phyloP scores from a whole-genome alignment of 2,888 invertebrate genomes.

The Melangyna quadrimaculata region DNA sequence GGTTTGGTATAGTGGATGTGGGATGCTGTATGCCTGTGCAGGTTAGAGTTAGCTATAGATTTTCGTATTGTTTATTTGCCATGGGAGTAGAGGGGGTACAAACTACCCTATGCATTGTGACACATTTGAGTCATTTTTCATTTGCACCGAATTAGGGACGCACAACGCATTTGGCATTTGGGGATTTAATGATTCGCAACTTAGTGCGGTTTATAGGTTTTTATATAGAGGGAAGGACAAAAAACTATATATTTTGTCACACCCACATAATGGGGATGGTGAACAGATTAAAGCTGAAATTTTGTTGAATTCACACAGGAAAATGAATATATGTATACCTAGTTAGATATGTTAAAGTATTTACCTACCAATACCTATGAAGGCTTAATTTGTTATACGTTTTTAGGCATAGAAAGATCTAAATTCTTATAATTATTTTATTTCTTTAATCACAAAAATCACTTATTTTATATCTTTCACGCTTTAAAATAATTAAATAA shows the following conservation, averaged over 20 bases:
- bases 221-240: neutral
- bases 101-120: slow-evolving; percentile 33
- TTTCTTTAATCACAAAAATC: too few relatives aligned
- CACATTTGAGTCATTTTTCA: slow-evolving; percentile 52
- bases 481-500: too few relatives aligned
- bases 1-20: too few relatives aligned
- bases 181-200: slow-evolving; percentile 66
- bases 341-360: too few relatives aligned
- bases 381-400: too few relatives aligned
- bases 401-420: too few relatives aligned
- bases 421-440: too few relatives aligned
- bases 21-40: neutral
- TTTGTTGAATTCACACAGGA: neutral
- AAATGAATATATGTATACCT: too few relatives aligned
- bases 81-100: neutral
- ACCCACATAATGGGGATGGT: slow-evolving; percentile 37
- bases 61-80: neutral
- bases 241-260: slow-evolving; percentile 60
- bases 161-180: slow-evolving; percentile 23
- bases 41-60: neutral
- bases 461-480: too few relatives aligned
- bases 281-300: neutral
- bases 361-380: too few relatives aligned
- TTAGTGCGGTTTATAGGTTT: slow-evolving; percentile 52
- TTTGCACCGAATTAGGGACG: slow-evolving; percentile 54